Conservation (phyloP, 2,113 vertebrate species). For the Cololabis saira region DNA sequence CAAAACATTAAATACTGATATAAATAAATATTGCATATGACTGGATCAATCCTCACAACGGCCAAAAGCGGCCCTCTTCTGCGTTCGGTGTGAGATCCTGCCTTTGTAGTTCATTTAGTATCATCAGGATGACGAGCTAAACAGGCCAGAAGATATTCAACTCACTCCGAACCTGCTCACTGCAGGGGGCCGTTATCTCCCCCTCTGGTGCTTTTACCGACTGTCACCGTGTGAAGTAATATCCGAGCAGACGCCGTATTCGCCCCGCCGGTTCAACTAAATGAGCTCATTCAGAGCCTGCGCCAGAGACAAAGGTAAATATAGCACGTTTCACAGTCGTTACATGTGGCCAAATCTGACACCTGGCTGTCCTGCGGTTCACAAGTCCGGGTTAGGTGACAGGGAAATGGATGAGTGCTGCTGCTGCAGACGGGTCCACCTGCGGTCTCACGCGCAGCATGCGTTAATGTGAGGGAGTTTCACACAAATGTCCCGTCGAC, state of each 20-base stretch:
- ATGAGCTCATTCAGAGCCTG: conserved; percentile 42
- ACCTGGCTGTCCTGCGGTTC: conserved; percentile 26
- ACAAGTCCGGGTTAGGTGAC: conserved; percentile 14
- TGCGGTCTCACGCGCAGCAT: conserved; percentile 2
- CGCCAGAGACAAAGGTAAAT: conserved; percentile 29
- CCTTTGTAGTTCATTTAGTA: background rate
- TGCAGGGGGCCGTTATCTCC: background rate
- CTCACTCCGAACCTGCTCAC: background rate
- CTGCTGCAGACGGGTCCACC: background rate
- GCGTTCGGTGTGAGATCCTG: background rate
- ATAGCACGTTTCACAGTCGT: conserved; percentile 25
- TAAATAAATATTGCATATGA: too few relatives aligned
- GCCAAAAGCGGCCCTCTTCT: background rate
- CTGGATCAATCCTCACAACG: too few relatives aligned
- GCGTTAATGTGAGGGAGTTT: conserved; percentile 3
- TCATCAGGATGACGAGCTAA: background rate
- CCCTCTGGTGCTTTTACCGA: background rate
- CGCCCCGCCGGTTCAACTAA: conserved; percentile 11
- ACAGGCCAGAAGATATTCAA: background rate
- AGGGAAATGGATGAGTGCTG: background rate
- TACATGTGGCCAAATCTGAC: conserved; percentile 32
- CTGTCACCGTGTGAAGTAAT: conserved; percentile 14
- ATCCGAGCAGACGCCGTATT: background rate
- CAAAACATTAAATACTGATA: too few relatives aligned
- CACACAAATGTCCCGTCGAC: background rate